Base-by-base conservation (phyloP, 2,888 invertebrate genomes). In the Herminia tarsipennalis region DNA sequence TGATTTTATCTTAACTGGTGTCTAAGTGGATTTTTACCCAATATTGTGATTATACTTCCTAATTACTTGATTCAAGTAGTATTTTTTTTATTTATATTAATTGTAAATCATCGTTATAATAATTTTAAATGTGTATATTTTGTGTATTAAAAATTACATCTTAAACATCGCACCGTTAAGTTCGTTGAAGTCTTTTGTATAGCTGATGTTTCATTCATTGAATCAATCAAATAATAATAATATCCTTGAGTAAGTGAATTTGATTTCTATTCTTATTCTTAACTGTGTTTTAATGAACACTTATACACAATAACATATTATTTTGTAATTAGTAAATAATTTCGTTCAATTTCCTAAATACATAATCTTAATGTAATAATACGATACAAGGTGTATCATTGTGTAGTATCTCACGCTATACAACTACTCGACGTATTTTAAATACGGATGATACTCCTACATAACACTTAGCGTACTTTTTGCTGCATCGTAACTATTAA, bases 111-210 rank as follows among this genome's bases (percentile, higher is more conserved):
- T n/a, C n/a, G n/a, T n/a, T n/a, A n/a, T n/a, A n/a, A n/a, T n/a
- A n/a, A n/a, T n/a, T 16, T 25, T 8, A 8, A 13, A 29, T 29
- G 16, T 16, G 4, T 9, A n/a, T n/a, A n/a, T n/a, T n/a, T n/a
- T n/a, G n/a, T n/a, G n/a, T n/a, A n/a, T n/a, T n/a, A n/a, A n/a
- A n/a, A n/a, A 9, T 9, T 24, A 24, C 9, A 0, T 4, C 2
- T 5, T 8, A 25, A 25, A 14, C 12, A 5, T 5, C 13, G 8
- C 1, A 13, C 14, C 22, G 16, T 5, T 10, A 13, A 39, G 35
- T 29, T 65, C 64, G 64, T 65, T 65, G 64, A 66, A 45, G 56
- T 65, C 64, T 65, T 66, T 65, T 65, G 50, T 66, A 56, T 41
- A 48, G 37, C 5, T 10, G n/a, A n/a, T n/a, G n/a, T n/a, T n/a